These are phyloP conservation scores for Budorcas taxicolor DNA, from an alignment of 2,113 vertebrate genomes.

Conservation along the genomic window DNA sequence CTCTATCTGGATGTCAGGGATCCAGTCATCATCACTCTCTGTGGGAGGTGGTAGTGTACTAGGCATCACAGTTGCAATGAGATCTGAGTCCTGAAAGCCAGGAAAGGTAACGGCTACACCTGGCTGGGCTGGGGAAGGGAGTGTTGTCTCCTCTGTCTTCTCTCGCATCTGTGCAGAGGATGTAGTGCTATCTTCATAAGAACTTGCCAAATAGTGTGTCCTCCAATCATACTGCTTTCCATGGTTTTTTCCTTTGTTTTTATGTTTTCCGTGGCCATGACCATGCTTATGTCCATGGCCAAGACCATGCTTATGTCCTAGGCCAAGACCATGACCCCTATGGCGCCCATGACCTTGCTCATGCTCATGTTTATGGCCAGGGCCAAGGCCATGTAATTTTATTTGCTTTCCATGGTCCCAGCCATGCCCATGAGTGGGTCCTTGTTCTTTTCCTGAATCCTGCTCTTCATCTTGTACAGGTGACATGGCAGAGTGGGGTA, in stretches of 20 bases:
- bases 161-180: neutral
- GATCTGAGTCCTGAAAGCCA: slow-evolving; percentile 51
- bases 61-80: neutral
- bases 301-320: neutral
- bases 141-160: neutral
- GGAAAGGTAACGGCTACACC: neutral
- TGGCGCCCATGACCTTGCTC: neutral
- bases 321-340: neutral
- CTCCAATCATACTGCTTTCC: slow-evolving; percentile 23
- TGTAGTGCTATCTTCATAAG: slow-evolving; percentile 65
- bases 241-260: slow-evolving; percentile 53
- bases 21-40: slow-evolving; percentile 17
- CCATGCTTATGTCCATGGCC: neutral
- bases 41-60: neutral
- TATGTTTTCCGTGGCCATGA: slow-evolving; percentile 39
- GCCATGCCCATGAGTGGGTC: neutral
- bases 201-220: slow-evolving; percentile 78
- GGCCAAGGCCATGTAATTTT: neutral
- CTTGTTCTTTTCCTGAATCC: neutral
- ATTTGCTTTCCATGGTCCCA: slow-evolving; percentile 32
- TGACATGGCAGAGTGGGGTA: neutral
- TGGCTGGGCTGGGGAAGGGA: neutral
- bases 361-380: slow-evolving; percentile 11
- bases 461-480: slow-evolving; percentile 42
- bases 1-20: slow-evolving; percentile 42